Conservation (phyloP, 2,797 vertebrate genomes). For the Coregonus ussuriensis region DNA sequence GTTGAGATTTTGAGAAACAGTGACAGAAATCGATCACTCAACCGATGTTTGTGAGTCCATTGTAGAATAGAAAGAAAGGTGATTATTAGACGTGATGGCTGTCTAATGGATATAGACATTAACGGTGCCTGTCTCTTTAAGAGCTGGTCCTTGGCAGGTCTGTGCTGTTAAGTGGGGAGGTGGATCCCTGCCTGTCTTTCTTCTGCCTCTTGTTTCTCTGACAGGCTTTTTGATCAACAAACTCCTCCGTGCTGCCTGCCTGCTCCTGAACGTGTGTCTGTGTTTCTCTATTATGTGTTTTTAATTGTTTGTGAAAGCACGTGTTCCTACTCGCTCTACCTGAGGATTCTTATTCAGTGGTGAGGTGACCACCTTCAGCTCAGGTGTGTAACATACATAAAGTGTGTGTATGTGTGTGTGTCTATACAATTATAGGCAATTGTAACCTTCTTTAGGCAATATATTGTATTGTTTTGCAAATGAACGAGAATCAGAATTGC, state of each 20-base stretch:
- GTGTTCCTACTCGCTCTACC: slow-evolving; percentile 12
- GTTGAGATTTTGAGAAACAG: not conserved
- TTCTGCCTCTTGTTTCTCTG: slow-evolving; percentile 48
- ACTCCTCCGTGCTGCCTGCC: slow-evolving; percentile 41
- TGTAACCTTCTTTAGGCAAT: not conserved
- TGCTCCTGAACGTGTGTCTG: slow-evolving; percentile 24
- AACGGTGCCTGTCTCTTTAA: slow-evolving; percentile 63
- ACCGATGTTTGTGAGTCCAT: not conserved
- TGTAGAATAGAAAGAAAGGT: not conserved
- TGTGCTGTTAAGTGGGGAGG: slow-evolving; percentile 60
- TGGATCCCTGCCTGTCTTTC: slow-evolving; percentile 54
- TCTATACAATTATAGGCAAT: not conserved
- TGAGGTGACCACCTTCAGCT: slow-evolving; percentile 10
- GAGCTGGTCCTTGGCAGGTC: slow-evolving; percentile 58
- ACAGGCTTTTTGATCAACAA: slow-evolving; percentile 62
- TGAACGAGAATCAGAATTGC: not conserved
- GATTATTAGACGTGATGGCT: not conserved
- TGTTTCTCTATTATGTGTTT: not conserved
- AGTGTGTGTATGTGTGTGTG: slow-evolving; percentile 45
- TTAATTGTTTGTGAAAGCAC: not conserved
- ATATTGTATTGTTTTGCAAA: slow-evolving; percentile 3
- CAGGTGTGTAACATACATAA: slow-evolving; percentile 37
- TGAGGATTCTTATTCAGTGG: slow-evolving; percentile 13
- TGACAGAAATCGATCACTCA: not conserved
- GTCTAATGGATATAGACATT: slow-evolving; percentile 4